Base-by-base conservation (phyloP, 2,888 invertebrate genomes). In the Apodemia mormo region DNA sequence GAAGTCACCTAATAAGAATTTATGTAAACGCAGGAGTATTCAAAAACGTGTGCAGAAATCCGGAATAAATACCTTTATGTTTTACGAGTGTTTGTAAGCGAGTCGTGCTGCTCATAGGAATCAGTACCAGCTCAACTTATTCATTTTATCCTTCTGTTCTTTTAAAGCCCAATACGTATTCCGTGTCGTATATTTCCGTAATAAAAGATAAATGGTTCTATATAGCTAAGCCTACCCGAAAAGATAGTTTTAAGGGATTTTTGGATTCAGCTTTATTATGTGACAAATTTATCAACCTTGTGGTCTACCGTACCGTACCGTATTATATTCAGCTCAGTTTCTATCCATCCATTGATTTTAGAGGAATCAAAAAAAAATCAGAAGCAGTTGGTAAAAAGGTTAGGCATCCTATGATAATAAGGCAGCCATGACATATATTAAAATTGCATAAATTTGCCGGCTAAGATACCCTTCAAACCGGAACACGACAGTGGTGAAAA, bases 81-180 rank as follows among this genome's bases (percentile, higher is more conserved):
- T 58, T 58, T 33, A 58, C 30, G 30, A 58, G 58, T 58, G 58
- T 58, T 58, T 58, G 58, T 30, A 58, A 29, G 58, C 30, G 30
- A 58, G 12, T 58, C 33, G 9, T 10, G 58, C 29, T 30, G 58
- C 58, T 58, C 30, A 12, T 58, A 58, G 58, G 30, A 58, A 58
- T 58, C 58, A 58, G 58, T 58, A 58, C 12, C 30, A 58, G 30
- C 58, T 58, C 58, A 58, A 58, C 58, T 33, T 58, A 45, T 45
- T 45, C 45, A 58, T 58, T 58, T 30, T 30, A 58, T 58, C 58
- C 58, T 58, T 58, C 58, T 58, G 58, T 30, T 30, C 58, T 30
- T 29, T 58, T 45, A 14, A 58, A 58, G 58, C 30, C 30, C 10
- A 1, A 30, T 29, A 58, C 30, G 10, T 45, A 45, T 45, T 45